These are phyloP conservation scores for Laticauda colubrina DNA, from an alignment of 2,113 vertebrate species.

Conservation along the genomic window DNA sequence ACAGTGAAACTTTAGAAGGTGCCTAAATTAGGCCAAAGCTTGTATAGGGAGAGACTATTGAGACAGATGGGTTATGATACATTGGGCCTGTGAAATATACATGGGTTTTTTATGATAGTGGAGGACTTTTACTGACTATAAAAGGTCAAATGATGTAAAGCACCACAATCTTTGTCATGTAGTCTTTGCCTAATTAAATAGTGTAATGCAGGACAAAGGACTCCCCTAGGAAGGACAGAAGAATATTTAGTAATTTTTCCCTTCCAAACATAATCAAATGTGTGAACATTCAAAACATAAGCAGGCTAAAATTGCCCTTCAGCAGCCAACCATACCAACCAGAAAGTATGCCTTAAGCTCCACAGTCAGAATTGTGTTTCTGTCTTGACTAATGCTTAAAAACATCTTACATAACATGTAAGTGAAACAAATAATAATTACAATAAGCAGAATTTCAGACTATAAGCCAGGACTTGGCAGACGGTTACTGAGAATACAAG, in stretches of 20 bases:
- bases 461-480: conserved; percentile 1
- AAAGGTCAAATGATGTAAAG: conserved; percentile 18
- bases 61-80: conserved; percentile 20
- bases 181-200: not conserved
- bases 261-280: not conserved
- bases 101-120: not conserved
- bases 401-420: conserved; percentile 8
- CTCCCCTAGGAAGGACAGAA: not conserved
- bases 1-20: conserved; percentile 17
- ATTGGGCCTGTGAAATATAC: not conserved
- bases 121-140: conserved; percentile 6
- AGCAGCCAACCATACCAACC: conserved; percentile 3
- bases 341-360: not conserved
- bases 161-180: not conserved
- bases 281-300: not conserved
- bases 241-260: not conserved
- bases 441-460: conserved; percentile 27
- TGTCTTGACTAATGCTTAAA: conserved; percentile 25
- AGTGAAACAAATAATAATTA: conserved; percentile 30
- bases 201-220: not conserved
- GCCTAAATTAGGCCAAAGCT: conserved; percentile 39
- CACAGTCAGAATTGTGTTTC: not conserved
- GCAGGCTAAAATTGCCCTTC: not conserved
- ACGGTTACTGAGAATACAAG: accelerated
- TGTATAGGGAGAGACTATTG: conserved; percentile 25